Conservation (phyloP, 1,140 invertebrate species). For the Hyphantria cunea region DNA sequence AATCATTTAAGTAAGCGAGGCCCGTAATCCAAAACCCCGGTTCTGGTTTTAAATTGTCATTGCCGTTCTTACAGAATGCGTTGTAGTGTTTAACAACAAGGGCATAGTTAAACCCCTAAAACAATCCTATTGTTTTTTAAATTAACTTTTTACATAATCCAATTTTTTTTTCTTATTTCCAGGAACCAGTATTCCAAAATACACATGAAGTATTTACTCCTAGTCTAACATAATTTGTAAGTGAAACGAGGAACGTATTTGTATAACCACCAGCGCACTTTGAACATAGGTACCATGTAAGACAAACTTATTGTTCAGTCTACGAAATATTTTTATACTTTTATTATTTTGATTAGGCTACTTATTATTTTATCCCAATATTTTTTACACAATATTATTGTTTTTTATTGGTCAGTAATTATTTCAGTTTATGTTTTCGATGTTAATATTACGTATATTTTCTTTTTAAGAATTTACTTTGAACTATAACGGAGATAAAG, state of each 20-base stretch:
- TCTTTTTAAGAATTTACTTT: neutral
- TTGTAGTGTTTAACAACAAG: too few relatives aligned
- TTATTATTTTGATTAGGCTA: constrained; percentile 34
- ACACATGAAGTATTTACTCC: constrained; percentile 75
- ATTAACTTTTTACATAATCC: neutral
- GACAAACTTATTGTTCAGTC: constrained; percentile 57
- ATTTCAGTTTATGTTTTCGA: constrained; percentile 14
- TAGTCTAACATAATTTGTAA: constrained; percentile 75
- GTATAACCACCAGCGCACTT: constrained; percentile 60
- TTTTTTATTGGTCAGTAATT: constrained; percentile 22
- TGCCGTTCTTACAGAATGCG: too few relatives aligned
- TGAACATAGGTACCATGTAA: constrained; percentile 60
- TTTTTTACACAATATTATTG: constrained; percentile 28
- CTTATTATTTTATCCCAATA: constrained; percentile 27
- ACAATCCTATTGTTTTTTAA: neutral
- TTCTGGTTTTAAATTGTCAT: too few relatives aligned
- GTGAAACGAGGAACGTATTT: constrained; percentile 71
- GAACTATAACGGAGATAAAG: neutral
- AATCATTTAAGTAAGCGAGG: too few relatives aligned
- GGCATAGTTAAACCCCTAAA: neutral
- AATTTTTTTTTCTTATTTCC: constrained; percentile 65
- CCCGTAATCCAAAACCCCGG: too few relatives aligned
- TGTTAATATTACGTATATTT: neutral
- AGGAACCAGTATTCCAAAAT: constrained; percentile 80
- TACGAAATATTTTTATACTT: constrained; percentile 46